A percentile compares a stretch with the other conserved stretches of the same genome.
Evolutionary conservation across 2,113 vertebrate species (phyloP).

Genomic region (Crotalus viridis): DNA sequence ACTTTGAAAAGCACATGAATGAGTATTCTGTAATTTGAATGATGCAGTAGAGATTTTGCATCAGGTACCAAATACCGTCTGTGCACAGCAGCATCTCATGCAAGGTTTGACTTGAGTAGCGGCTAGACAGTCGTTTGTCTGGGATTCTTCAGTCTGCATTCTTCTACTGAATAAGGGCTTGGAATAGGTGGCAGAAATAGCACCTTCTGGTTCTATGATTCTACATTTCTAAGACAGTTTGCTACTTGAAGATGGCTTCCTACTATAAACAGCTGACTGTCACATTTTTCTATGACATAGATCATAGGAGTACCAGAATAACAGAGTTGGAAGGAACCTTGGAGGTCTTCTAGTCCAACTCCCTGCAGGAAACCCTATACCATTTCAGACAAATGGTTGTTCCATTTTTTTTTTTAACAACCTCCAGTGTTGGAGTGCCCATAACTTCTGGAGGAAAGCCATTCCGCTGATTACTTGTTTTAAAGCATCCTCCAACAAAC

Average conservation of each 20-base stretch:
- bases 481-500: neutral
- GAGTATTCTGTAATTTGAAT: constrained; percentile 24
- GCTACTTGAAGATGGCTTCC: neutral
- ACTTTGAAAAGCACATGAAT: constrained; percentile 1
- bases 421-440: neutral
- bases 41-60: neutral
- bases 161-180: neutral
- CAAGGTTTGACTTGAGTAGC: neutral
- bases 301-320: neutral
- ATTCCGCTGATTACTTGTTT: neutral
- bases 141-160: neutral
- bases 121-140: neutral
- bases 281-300: neutral
- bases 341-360: neutral
- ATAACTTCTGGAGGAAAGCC: neutral
- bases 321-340: neutral
- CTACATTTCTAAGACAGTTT: neutral
- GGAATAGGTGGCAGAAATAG: neutral
- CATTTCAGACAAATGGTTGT: neutral
- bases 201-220: neutral
- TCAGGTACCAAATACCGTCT: neutral
- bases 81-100: neutral
- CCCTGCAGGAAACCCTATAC: neutral
- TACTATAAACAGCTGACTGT: neutral
- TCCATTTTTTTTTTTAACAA: neutral